Evolutionary conservation across 2,888 invertebrate genomes (phyloP), one percentile per base, ranked within the genome.

Genomic region (Gibbula magus): DNA sequence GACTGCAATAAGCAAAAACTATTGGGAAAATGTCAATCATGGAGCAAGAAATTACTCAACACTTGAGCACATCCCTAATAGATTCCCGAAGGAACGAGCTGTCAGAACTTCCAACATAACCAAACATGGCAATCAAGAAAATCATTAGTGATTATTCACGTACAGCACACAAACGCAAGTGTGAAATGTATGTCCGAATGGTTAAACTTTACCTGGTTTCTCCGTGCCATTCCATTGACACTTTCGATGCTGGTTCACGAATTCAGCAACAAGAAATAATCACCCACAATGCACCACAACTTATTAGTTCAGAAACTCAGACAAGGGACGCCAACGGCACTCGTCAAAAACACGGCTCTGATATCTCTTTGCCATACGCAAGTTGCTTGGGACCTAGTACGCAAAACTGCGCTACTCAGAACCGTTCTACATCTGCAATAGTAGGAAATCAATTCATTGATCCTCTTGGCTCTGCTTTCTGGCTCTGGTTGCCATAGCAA

Each of bases 361-460:
- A 61, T 25, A 25, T 61, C 61, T 29, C 61, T 61, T 29, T 61
- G 61, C 10, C 29, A 25, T 29, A 29, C 61, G 25, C 29, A 61
- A 61, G n/a, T 61, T 61, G 25, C 29, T 61, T 61, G 61, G 61
- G 61, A 61, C 61, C 61, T 61, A 61, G 18, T 61, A 61, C 61
- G 29, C 61, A 25, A 25, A 29, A 61, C 61, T 29, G 61, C 61
- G 54, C 35, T 54, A 54, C 76, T 76, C 39, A 35, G 54, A 76
- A 56, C 35, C 20, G 54, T 76, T 54, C 54, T 32, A 76, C 78
- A 66, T 53, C 70, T 67, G 67, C 67, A 53, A 67, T 70, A 70
- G 75, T 74, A 66, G 61, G 81, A 80, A 84, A 85, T 85, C 85
- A 84, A 85, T 85, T 82, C 81, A 85, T 85, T 83, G 85, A 85